phyloP scores from a whole-genome alignment of 2,888 invertebrate genomes.

The Lottia gigantea region DNA sequence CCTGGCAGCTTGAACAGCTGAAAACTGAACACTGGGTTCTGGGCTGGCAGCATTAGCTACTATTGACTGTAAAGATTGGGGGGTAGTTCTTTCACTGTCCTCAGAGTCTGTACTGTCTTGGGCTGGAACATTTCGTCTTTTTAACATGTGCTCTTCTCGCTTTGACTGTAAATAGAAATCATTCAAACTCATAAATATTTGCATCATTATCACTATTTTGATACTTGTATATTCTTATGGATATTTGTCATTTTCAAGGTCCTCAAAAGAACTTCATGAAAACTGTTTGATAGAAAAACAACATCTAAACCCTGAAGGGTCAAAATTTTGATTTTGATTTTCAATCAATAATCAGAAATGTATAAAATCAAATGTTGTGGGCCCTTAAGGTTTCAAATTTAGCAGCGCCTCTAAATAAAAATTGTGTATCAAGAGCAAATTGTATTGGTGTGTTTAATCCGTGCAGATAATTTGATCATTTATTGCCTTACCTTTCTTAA shows the following conservation, averaged over 20 bases:
- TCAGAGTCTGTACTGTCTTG: conserved; percentile 80
- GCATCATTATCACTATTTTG: too few relatives aligned
- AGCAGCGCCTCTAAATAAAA: too few relatives aligned
- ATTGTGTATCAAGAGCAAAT: too few relatives aligned
- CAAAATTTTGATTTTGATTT: neutral
- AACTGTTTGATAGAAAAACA: too few relatives aligned
- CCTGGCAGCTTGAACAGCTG: conserved; percentile 91
- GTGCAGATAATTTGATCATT: neutral
- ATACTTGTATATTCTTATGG: too few relatives aligned
- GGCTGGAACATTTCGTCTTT: conserved; percentile 91
- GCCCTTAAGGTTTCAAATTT: too few relatives aligned
- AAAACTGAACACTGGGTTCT: conserved; percentile 83
- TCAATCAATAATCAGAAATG: too few relatives aligned
- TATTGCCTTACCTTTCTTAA: conserved; percentile 83
- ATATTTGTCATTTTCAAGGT: too few relatives aligned
- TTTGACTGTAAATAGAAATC: conserved; percentile 77
- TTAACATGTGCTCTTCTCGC: conserved; percentile 94
- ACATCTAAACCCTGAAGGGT: neutral
- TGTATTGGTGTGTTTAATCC: too few relatives aligned
- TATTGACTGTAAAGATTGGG: conserved; percentile 77
- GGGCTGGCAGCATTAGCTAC: conserved; percentile 85
- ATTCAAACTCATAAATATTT: conserved; percentile 9
- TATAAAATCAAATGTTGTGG: too few relatives aligned
- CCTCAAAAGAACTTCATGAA: too few relatives aligned
- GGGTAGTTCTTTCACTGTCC: conserved; percentile 64